These are phyloP conservation scores for Drosophila prostipennis DNA, from an alignment of 2,888 invertebrate genomes.

Conservation along the genomic window DNA sequence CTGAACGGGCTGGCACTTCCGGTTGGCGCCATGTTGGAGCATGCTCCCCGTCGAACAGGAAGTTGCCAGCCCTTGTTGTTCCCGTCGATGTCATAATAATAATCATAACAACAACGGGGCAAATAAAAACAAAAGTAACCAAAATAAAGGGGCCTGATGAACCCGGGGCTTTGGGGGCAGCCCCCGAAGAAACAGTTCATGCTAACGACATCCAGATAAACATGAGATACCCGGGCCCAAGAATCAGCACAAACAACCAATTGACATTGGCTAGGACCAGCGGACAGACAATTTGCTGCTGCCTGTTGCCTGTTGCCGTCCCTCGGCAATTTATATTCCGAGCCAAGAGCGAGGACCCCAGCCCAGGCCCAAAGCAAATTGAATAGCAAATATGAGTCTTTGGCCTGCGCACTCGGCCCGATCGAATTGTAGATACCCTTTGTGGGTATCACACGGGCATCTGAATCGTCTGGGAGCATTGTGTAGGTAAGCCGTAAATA, in stretches of 20 bases:
- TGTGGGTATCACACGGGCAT: background rate
- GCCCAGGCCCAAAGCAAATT: constrained; percentile 41
- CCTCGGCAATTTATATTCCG: constrained; percentile 62
- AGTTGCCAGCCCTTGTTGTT: too few species aligned
- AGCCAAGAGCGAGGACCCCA: constrained; percentile 1
- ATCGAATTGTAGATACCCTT: constrained; percentile 39
- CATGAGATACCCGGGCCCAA: constrained; percentile 34
- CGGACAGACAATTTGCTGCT: constrained; percentile 44
- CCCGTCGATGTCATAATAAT: too few species aligned
- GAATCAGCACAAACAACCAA: constrained; percentile 42
- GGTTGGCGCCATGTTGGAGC: constrained; percentile 51
- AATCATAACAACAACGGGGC: constrained; percentile 39
- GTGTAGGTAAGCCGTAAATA: constrained; percentile 10
- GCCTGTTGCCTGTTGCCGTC: constrained; percentile 48
- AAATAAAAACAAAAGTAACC: constrained; percentile 66
- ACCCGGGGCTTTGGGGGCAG: constrained; percentile 24
- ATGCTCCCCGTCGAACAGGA: constrained; percentile 19
- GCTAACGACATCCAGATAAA: constrained; percentile 70
- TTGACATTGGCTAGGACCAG: constrained; percentile 69
- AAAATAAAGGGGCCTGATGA: constrained; percentile 57
- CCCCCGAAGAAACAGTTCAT: constrained; percentile 52
- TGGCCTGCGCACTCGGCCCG: constrained; percentile 7
- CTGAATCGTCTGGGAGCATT: background rate
- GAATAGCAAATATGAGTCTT: constrained; percentile 51
- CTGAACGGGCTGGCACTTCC: constrained; percentile 57